Conservation (phyloP, 2,113 vertebrate species). For the Phalacrocorax aristotelis region DNA sequence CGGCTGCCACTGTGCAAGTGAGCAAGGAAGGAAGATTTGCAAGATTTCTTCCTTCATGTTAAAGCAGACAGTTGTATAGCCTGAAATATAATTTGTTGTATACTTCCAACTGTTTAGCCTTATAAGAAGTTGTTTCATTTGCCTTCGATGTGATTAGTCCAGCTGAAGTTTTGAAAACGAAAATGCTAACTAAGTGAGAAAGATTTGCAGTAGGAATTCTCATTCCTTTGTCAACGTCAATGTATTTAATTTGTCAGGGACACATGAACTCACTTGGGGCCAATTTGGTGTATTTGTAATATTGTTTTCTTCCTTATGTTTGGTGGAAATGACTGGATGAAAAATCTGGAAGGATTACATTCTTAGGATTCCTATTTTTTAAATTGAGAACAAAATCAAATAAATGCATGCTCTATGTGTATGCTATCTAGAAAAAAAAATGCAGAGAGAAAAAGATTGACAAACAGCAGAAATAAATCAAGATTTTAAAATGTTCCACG, state of each 20-base stretch:
- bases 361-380: neutral
- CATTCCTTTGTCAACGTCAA: neutral
- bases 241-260: neutral
- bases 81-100: neutral
- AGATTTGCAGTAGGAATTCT: neutral
- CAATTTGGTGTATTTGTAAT: neutral
- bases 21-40: neutral
- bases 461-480: neutral
- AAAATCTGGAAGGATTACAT: neutral
- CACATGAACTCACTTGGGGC: neutral
- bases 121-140: neutral
- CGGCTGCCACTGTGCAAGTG: neutral
- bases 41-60: neutral
- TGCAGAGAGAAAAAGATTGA: neutral
- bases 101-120: neutral
- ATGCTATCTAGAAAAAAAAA: neutral
- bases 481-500: neutral
- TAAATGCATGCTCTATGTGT: neutral
- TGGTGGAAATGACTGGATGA: neutral
- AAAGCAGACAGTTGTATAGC: neutral
- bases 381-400: neutral
- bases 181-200: neutral
- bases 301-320: neutral
- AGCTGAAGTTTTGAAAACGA: neutral
- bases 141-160: neutral